Evolutionary conservation across 2,797 vertebrate species (phyloP), one percentile per base, ranked within the genome.

Genomic region (Podarcis lilfordi): DNA sequence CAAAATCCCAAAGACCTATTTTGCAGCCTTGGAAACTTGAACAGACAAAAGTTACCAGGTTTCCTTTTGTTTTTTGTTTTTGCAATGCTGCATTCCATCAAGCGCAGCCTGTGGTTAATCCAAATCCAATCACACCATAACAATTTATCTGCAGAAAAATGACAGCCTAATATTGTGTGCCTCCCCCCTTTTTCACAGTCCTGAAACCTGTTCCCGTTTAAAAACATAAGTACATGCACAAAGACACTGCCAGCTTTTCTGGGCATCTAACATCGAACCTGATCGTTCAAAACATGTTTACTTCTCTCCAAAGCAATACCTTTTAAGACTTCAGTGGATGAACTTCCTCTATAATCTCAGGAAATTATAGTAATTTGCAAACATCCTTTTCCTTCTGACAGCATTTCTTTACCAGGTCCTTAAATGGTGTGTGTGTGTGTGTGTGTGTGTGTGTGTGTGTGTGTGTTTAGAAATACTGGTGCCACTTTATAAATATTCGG

Each of bases 301-400:
- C 59, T 89, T 86, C 77, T 55, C 61, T 87, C 45, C 55, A 88
- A 86, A 81, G 27, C 68, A 76, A 85, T 1, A 29, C 19, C 69
- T 89, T 91, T 87, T 45, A 89, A 85, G 82, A 78, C 11, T 82
- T 84, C 3, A 69, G n/a, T 27, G 74, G 85, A 82, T 27, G 43
- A 84, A 64, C 59, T 9, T 45, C 84, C 91, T 82, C 5, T 86
- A 21, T 82, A 87, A 85, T 89, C 78, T 86, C 59, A 74, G 74
- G 61, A 92, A 94, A 80, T 74, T 88, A 83, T 37, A 84, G 7
- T 80, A 59, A 91, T 89, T 84, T n/a, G 75, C 21, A 92, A 64
- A 78, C 32, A 68, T 64, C 29, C 15, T 75, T 74, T 69, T 85
- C 82, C 86, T 74, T 86, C 61, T 78, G 50, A 64, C 40, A 64